phyloP scores from a whole-genome alignment of 2,113 vertebrate genomes.

The Cyanoderma ruficeps region DNA sequence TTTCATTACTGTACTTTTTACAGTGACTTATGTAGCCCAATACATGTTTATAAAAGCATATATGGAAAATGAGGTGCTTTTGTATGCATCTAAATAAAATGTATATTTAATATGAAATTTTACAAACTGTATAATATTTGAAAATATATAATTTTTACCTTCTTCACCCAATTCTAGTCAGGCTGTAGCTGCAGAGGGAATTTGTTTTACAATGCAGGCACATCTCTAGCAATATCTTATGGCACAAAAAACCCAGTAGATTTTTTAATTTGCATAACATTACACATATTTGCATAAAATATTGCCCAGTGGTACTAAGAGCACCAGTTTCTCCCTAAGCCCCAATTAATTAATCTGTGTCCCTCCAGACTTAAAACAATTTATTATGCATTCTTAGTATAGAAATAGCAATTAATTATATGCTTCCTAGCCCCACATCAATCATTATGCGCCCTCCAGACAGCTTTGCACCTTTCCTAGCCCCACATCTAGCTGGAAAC shows the following conservation, averaged over 20 bases:
- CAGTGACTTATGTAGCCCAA: neutral
- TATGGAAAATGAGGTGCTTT: neutral
- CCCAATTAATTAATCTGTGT: constrained; percentile 64
- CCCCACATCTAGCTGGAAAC: neutral
- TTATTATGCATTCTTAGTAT: constrained; percentile 46
- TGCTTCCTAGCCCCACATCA: constrained; percentile 23
- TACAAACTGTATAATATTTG: neutral
- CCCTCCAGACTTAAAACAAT: constrained; percentile 40
- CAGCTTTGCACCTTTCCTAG: neutral
- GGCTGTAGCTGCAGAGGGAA: neutral
- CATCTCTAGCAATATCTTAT: constrained; percentile 54
- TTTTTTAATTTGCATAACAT: constrained; percentile 62
- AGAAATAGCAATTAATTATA: constrained; percentile 50
- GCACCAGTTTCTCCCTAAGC: constrained; percentile 48
- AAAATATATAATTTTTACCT: neutral
- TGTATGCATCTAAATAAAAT: neutral
- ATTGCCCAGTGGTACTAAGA: constrained; percentile 49
- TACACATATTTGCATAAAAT: constrained; percentile 65
- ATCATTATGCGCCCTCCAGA: constrained; percentile 26
- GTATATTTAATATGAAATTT: neutral
- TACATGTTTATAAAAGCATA: neutral
- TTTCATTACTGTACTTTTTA: neutral
- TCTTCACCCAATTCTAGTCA: neutral
- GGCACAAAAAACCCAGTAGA: constrained; percentile 15
- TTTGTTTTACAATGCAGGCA: constrained; percentile 24